Conservation (phyloP, 2,888 invertebrate species). For the Xiphydria camelus region DNA sequence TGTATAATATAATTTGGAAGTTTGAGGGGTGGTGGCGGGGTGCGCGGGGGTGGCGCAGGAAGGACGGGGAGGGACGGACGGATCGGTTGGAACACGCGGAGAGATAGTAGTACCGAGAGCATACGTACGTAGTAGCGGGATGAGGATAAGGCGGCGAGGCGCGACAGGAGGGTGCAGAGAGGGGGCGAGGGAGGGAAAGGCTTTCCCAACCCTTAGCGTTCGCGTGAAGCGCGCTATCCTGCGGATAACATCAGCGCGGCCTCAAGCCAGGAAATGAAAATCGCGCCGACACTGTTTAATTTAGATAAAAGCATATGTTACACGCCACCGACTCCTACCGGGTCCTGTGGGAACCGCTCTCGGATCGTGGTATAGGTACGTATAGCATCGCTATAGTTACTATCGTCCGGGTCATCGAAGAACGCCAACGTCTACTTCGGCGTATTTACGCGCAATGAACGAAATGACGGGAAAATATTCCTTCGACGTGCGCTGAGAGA, state of each 20-base stretch:
- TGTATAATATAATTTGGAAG: constrained; percentile 52
- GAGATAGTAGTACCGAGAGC: constrained; percentile 33
- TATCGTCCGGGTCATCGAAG: no score
- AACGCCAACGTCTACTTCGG: no score
- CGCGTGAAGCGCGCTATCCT: constrained; percentile 52
- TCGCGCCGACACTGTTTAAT: constrained; percentile 62
- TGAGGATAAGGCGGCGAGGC: constrained; percentile 6
- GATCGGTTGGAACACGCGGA: constrained; percentile 39
- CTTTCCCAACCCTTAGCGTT: constrained; percentile 46
- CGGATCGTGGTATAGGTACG: no score
- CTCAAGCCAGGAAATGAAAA: constrained; percentile 62
- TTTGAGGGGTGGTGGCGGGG: constrained; percentile 34
- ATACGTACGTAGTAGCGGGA: not conserved
- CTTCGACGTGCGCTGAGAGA: no score
- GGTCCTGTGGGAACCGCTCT: constrained; percentile 15
- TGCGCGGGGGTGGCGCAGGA: constrained; percentile 6
- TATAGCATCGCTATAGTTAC: no score
- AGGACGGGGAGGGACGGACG: constrained; percentile 29
- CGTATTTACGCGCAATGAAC: no score
- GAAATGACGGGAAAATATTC: no score
- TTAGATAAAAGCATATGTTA: constrained; percentile 64
- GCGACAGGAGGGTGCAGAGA: constrained; percentile 10
- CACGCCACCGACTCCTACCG: constrained; percentile 37
- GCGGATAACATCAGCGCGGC: constrained; percentile 59
- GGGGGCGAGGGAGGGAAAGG: constrained; percentile 13